These are phyloP conservation scores for Terrapene triunguis DNA, from an alignment of 2,113 vertebrate species.

Conservation along the genomic window DNA sequence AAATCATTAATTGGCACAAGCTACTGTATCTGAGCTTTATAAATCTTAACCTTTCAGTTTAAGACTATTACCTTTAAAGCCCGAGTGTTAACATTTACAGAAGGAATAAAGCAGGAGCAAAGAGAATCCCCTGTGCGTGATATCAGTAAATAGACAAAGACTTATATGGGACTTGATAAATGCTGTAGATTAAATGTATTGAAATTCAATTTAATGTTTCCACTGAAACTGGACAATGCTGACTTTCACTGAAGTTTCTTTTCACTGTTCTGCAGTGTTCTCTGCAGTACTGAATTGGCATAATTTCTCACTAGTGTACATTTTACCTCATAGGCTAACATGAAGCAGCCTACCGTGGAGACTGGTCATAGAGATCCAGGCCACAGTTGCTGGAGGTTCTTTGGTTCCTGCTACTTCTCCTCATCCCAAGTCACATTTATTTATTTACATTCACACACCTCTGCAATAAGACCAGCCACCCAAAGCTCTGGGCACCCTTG, in stretches of 20 bases:
- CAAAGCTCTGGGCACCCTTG: neutral
- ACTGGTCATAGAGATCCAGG: conserved; percentile 12
- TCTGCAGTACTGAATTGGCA: conserved; percentile 38
- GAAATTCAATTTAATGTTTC: conserved; percentile 49
- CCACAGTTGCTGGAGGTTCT: neutral
- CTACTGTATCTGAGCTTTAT: neutral
- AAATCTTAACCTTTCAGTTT: neutral
- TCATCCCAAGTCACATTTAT: neutral
- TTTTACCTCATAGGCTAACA: conserved; percentile 30
- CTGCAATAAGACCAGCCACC: neutral
- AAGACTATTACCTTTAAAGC: neutral
- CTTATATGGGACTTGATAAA: conserved; percentile 33
- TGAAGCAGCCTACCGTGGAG: conserved; percentile 38
- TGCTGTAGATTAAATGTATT: conserved; percentile 64
- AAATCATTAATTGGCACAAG: neutral
- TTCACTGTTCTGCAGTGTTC: conserved; percentile 39
- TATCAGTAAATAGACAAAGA: neutral
- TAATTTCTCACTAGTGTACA: conserved; percentile 31
- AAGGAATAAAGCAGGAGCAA: neutral
- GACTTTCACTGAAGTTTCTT: conserved; percentile 14
- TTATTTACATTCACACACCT: conserved; percentile 20
- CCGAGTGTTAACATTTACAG: neutral
- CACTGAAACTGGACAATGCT: conserved; percentile 48
- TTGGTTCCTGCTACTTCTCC: neutral
- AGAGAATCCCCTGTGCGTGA: neutral